phyloP scores from a whole-genome alignment of 2,113 vertebrate species.

The Sorex araneus region DNA sequence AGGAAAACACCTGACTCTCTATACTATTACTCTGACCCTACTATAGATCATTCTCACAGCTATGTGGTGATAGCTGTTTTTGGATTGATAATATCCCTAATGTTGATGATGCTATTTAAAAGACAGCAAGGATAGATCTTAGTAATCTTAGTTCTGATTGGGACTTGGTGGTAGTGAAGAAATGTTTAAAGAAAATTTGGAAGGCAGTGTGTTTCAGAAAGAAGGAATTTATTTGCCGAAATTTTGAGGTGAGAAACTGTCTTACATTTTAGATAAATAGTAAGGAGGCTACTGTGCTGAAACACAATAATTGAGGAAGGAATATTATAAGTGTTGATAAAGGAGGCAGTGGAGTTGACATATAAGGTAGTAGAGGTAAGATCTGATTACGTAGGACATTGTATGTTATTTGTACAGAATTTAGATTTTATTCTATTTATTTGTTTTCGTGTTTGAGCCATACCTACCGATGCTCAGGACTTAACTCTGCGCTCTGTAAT shows the following conservation, averaged over 20 bases:
- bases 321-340: background rate
- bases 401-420: background rate
- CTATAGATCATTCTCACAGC: too few species aligned
- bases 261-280: background rate
- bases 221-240: background rate
- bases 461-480: too few species aligned
- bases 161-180: background rate
- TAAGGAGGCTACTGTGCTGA: background rate
- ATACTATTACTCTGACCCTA: too few species aligned
- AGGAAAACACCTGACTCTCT: too few species aligned
- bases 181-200: background rate
- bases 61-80: too few species aligned
- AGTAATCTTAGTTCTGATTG: background rate
- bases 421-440: background rate
- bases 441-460: too few species aligned
- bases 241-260: background rate
- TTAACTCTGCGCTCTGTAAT: too few species aligned
- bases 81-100: too few species aligned
- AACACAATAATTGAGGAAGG: background rate
- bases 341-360: background rate
- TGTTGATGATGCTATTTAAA: background rate
- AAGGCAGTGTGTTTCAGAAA: background rate
- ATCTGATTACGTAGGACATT: background rate
- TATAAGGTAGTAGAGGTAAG: fast-evolving
- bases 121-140: background rate